Conservation (phyloP, 2,113 vertebrate species). For the Galeopterus variegatus region DNA sequence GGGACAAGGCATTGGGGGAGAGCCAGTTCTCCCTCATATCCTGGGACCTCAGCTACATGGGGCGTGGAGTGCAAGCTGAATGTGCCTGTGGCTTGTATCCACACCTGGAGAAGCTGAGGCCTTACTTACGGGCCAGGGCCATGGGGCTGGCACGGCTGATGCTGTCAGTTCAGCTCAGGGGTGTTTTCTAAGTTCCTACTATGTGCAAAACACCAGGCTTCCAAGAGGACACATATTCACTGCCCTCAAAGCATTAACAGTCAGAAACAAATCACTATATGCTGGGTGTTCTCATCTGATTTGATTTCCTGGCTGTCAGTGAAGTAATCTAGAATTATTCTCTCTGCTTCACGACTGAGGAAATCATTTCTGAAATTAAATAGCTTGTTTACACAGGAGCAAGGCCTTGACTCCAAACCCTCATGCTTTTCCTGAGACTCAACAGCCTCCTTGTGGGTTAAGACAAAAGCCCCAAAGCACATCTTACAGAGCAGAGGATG, state of each 20-base stretch:
- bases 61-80: neutral
- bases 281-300: neutral
- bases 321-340: neutral
- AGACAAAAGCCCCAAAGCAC: neutral
- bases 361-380: neutral
- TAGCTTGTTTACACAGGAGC: neutral
- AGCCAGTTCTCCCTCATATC: neutral
- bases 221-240: neutral
- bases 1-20: neutral
- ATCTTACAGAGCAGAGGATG: neutral
- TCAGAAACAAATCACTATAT: neutral
- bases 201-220: neutral
- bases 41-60: neutral
- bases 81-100: rapidly evolving
- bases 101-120: neutral
- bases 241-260: neutral
- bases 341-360: neutral
- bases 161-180: neutral
- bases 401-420: neutral
- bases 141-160: rapidly evolving
- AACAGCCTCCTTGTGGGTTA: neutral
- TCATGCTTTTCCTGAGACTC: neutral
- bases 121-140: neutral
- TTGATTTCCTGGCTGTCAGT: neutral
- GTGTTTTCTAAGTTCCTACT: neutral